Base-by-base conservation (phyloP, 2,888 invertebrate genomes). In the Melinaea menophilus region DNA sequence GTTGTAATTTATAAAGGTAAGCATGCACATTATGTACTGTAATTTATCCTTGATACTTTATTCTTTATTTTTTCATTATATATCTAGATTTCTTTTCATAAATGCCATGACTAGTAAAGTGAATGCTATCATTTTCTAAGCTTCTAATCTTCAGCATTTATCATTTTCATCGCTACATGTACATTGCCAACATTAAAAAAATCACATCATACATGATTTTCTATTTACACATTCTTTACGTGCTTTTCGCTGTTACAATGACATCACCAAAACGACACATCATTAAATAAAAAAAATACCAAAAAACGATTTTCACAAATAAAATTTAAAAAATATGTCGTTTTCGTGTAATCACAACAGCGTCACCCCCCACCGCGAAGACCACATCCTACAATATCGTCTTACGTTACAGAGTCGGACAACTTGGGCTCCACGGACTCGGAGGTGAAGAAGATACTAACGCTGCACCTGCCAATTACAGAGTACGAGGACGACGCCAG, bases 381-480 rank as follows among this genome's bases (percentile, higher is more conserved):
- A 61, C 12, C 62, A n/a, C 13, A 37, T 58, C 58, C 58, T 55
- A 64, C 41, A 5, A 22, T n/a, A 33, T 54, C 54, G 66, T 63
- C 62, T 71, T 69, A 63, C 65, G 63, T 93, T 92, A 79, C 95
- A 95, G 95, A 97, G 93, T 95, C 95, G 92, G 96, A 96, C 94
- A 96, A 96, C 94, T 94, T 96, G 94, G 96, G 97, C 92, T 96
- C 96, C 86, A 96, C 96, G 93, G 96, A 97, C 94, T 96, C 96
- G 91, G 96, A 97, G 94, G 95, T 96, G 92, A 95, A 95, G 94
- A 95, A 96, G 94, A 96, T 96, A 93, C 90, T 96, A 94, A 95
- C 95, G 87, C 95, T 96, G 91, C 96, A 96, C 94, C 95, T 96
- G 93, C 95, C 96, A 92, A 96, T 96, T 94, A 95, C 95, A 94